Conservation (phyloP, 2,888 invertebrate species). For the Spicauda simplicius region DNA sequence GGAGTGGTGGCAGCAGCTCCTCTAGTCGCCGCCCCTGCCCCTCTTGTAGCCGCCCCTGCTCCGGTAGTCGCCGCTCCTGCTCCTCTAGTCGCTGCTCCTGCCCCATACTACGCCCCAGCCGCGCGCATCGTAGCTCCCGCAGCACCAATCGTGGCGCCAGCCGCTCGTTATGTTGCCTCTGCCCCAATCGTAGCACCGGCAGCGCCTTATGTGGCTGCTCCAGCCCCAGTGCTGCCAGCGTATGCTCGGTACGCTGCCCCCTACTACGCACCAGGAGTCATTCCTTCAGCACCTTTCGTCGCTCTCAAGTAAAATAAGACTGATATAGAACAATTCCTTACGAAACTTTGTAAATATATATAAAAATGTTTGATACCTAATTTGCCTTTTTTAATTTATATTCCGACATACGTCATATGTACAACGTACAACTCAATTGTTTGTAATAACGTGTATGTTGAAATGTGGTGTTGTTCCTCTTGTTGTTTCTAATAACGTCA, state of each 20-base stretch:
- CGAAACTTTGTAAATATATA: constrained; percentile 23
- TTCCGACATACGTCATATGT: not conserved
- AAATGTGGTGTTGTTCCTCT: too few species aligned
- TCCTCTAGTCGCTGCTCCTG: constrained; percentile 64
- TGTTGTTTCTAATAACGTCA: not conserved
- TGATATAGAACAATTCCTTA: constrained; percentile 8
- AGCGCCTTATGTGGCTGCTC: constrained; percentile 53
- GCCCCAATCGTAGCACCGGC: constrained; percentile 52
- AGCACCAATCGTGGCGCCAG: constrained; percentile 41
- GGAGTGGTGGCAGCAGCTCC: constrained; percentile 75
- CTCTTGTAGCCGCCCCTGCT: constrained; percentile 63
- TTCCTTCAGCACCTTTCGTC: constrained; percentile 65
- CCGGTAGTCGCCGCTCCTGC: constrained; percentile 86
- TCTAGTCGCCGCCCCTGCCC: constrained; percentile 60
- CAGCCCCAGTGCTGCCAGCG: constrained; percentile 17
- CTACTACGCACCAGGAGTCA: constrained; percentile 52
- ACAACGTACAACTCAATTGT: not conserved
- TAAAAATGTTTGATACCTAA: constrained; percentile 17
- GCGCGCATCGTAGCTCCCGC: constrained; percentile 45
- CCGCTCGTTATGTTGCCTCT: constrained; percentile 53
- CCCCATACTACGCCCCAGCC: constrained; percentile 50
- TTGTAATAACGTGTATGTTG: not conserved
- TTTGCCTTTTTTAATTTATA: not conserved
- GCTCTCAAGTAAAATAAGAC: constrained; percentile 53
- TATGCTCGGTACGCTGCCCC: constrained; percentile 39